Percentiles rank a stretch among this genome's conserved stretches.
These are phyloP conservation scores for Stomatorhinus ivindoensis DNA, from an alignment of 2,113 vertebrate species.

Conservation along the genomic window DNA sequence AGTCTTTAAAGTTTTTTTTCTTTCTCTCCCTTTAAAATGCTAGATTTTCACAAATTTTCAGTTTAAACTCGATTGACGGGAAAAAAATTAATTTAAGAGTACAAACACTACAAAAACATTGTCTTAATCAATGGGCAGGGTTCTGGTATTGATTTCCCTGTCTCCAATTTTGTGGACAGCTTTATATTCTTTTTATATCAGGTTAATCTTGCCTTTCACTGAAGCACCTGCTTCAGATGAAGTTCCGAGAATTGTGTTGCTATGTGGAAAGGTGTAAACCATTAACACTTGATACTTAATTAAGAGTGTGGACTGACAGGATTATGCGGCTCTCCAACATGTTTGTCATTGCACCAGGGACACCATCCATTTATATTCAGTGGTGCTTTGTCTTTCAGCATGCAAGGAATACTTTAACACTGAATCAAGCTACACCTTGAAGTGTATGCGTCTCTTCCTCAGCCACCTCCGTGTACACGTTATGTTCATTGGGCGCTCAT, in stretches of 20 bases:
- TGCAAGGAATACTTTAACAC: background rate
- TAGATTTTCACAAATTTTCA: background rate
- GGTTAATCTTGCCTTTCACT: background rate
- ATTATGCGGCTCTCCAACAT: background rate
- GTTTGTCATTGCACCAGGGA: background rate
- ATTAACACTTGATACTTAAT: background rate
- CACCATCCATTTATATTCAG: background rate
- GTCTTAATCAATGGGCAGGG: background rate
- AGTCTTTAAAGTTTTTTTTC: background rate
- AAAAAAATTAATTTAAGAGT: background rate
- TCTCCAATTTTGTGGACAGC: background rate
- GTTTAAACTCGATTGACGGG: background rate
- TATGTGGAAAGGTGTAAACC: background rate
- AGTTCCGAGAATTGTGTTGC: background rate
- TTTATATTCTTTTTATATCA: background rate
- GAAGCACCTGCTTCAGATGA: background rate
- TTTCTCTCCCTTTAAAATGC: background rate
- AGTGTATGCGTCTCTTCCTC: background rate
- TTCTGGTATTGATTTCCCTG: background rate
- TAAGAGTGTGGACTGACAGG: background rate
- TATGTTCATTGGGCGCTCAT: background rate
- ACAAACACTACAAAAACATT: background rate
- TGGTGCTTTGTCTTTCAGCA: background rate
- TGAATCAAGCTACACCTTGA: background rate
- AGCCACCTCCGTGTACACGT: background rate